Conservation (phyloP, 2,888 invertebrate species). For the Cataglyphis albicans region DNA sequence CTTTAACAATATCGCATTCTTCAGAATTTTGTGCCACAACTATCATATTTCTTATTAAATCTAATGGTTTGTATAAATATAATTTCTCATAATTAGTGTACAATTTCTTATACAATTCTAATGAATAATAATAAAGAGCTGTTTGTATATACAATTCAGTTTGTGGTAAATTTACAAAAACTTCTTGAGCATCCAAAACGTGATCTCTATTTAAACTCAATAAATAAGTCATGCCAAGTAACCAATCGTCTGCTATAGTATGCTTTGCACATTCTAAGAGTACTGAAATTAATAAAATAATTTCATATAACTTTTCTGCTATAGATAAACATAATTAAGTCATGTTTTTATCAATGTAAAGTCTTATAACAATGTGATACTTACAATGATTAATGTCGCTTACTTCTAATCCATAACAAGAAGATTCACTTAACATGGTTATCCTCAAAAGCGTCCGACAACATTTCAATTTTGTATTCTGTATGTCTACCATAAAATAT, state of each 20-base stretch:
- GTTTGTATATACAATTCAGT: conserved; percentile 78
- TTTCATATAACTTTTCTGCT: conserved; percentile 4
- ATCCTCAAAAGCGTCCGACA: conserved; percentile 84
- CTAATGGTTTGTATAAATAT: conserved; percentile 78
- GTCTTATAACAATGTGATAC: conserved; percentile 56
- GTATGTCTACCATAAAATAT: conserved; percentile 82
- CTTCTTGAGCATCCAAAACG: conserved; percentile 72
- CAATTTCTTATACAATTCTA: conserved; percentile 76
- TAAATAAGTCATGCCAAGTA: conserved; percentile 87
- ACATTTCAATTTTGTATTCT: conserved; percentile 82
- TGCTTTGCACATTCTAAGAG: conserved; percentile 86
- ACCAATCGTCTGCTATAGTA: conserved; percentile 87
- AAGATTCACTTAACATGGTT: conserved; percentile 84
- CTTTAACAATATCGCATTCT: conserved; percentile 65
- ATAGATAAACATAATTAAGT: conserved; percentile 40
- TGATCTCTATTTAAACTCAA: conserved; percentile 84
- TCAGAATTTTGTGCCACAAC: conserved; percentile 52
- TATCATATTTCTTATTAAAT: conserved; percentile 76
- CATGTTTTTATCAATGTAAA: conserved; percentile 37
- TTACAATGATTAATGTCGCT: conserved; percentile 83
- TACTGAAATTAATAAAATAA: conserved; percentile 80
- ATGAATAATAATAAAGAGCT: conserved; percentile 80
- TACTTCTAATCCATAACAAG: conserved; percentile 81
- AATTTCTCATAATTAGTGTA: conserved; percentile 69
- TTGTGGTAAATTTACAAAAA: conserved; percentile 78